Conservation (phyloP, 1,140 invertebrate species). For the Ganaspis sp. region DNA sequence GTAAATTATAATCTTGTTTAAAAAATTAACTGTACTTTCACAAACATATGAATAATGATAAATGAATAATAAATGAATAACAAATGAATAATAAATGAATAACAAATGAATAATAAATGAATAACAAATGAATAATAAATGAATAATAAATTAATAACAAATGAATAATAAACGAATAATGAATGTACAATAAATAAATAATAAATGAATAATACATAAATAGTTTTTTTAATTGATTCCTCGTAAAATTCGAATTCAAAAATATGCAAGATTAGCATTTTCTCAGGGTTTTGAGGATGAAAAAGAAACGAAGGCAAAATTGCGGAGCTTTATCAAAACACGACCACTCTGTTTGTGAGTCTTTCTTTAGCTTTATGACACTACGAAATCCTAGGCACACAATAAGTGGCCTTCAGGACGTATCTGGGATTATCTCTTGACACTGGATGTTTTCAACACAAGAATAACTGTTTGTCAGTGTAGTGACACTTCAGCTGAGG, state of each 20-base stretch:
- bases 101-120: no score
- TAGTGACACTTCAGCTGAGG: slow-evolving; percentile 50
- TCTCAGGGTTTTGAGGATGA: slow-evolving; percentile 29
- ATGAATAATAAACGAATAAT: neutral
- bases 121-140: no score
- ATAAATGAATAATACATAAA: neutral
- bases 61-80: no score
- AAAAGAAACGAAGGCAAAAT: slow-evolving; percentile 44
- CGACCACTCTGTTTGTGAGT: slow-evolving; percentile 56
- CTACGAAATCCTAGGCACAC: slow-evolving; percentile 61
- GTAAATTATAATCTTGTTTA: no score
- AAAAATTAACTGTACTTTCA: no score
- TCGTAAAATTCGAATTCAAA: slow-evolving; percentile 25
- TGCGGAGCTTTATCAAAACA: slow-evolving; percentile 46
- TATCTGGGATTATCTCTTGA: slow-evolving; percentile 46
- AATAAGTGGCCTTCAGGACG: slow-evolving; percentile 46
- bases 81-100: no score
- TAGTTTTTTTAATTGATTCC: no score
- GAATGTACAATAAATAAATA: no score
- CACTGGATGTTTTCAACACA: slow-evolving; percentile 27
- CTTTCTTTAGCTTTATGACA: slow-evolving; percentile 52
- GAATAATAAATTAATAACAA: no score
- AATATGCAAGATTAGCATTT: slow-evolving; percentile 33
- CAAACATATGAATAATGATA: no score
- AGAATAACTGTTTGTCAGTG: neutral